A percentile compares a stretch with the other conserved stretches of the same genome.
These are phyloP conservation scores for Meleagris gallopavo DNA, from an alignment of 2,113 vertebrate species.

Conservation along the genomic window DNA sequence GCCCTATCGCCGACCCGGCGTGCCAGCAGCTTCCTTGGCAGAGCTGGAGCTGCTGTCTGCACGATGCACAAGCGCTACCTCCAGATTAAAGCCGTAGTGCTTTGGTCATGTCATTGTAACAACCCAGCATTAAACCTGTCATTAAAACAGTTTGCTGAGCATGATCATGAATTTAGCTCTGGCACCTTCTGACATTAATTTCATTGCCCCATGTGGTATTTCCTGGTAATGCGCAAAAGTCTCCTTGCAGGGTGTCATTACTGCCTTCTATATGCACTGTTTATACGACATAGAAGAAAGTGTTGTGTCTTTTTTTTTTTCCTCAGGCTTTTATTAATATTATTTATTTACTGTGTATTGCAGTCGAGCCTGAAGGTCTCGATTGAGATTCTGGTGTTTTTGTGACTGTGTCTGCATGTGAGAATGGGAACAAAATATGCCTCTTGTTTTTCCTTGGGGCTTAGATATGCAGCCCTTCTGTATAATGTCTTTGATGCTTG, in stretches of 20 bases:
- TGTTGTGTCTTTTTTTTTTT: not conserved
- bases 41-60: not conserved
- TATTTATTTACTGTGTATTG: slow-evolving; percentile 45
- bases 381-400: slow-evolving; percentile 20
- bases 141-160: slow-evolving; percentile 62
- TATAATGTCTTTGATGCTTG: slow-evolving; percentile 42
- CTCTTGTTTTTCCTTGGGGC: not conserved
- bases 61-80: slow-evolving; percentile 1
- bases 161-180: slow-evolving; percentile 50
- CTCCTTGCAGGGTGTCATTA: slow-evolving; percentile 27
- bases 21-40: not conserved
- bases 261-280: not conserved
- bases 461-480: not conserved
- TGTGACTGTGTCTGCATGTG: not conserved
- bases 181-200: slow-evolving; percentile 66
- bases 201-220: slow-evolving; percentile 35
- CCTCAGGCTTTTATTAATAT: slow-evolving; percentile 26
- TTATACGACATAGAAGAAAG: not conserved
- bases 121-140: slow-evolving; percentile 71
- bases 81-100: slow-evolving; percentile 49
- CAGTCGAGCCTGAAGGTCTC: not conserved
- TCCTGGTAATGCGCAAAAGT: slow-evolving; percentile 9
- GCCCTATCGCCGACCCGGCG: slow-evolving; percentile 22
- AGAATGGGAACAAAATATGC: not conserved
- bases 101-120: slow-evolving; percentile 64